Conservation (phyloP, 1,140 invertebrate species). For the Pseudomyrmex sp. region DNA sequence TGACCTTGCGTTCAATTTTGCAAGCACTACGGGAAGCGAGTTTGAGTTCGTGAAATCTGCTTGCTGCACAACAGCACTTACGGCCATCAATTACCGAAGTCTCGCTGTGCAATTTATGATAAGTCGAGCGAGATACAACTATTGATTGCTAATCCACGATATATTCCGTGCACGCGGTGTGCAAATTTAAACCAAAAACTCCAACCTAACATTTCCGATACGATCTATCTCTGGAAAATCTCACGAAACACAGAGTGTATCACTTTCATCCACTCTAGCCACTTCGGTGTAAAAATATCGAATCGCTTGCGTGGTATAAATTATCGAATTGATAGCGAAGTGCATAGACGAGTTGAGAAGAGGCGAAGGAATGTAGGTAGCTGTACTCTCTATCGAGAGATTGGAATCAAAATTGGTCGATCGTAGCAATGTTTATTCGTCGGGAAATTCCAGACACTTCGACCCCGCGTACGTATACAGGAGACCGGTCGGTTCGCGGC, state of each 20-base stretch:
- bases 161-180: background rate
- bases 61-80: conserved; percentile 15
- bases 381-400: conserved; percentile 14
- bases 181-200: conserved; percentile 18
- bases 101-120: conserved; percentile 6
- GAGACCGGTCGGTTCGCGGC: conserved; percentile 62
- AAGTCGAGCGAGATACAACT: background rate
- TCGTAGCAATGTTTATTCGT: conserved; percentile 37
- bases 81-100: conserved; percentile 38
- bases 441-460: conserved; percentile 60
- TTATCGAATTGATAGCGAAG: conserved; percentile 24
- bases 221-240: too few species aligned
- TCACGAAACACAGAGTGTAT: too few species aligned
- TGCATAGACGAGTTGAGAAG: background rate
- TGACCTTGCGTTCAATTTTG: conserved; percentile 36
- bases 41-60: conserved; percentile 21
- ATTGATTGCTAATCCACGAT: conserved; percentile 38
- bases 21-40: conserved; percentile 9
- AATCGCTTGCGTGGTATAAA: background rate
- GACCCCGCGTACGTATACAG: conserved; percentile 24
- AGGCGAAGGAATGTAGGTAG: conserved; percentile 18
- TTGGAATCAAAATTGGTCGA: conserved; percentile 17
- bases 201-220: too few species aligned
- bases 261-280: background rate
- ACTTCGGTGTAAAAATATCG: conserved; percentile 3